These are phyloP conservation scores for Drosophila varians DNA, from an alignment of 1,140 invertebrate genomes.

Conservation along the genomic window DNA sequence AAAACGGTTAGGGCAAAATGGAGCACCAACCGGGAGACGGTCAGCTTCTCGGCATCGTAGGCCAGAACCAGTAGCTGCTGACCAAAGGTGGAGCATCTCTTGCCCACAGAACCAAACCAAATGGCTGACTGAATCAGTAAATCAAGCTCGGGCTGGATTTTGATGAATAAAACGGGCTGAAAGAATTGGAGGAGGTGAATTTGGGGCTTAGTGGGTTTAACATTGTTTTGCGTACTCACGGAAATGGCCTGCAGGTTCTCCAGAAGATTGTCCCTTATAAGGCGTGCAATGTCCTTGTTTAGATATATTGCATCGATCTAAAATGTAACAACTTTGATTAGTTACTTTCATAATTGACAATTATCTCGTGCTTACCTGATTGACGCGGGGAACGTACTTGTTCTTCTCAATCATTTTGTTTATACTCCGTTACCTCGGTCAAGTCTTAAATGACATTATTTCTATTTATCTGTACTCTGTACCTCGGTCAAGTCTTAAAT, in stretches of 20 bases:
- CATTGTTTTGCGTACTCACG: slow-evolving; percentile 63
- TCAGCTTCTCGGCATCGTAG: slow-evolving; percentile 85
- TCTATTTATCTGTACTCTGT: slow-evolving; percentile 41
- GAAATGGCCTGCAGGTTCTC: slow-evolving; percentile 85
- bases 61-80: slow-evolving; percentile 86
- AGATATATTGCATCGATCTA: slow-evolving; percentile 86
- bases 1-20: slow-evolving; percentile 85
- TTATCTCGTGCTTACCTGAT: slow-evolving; percentile 82
- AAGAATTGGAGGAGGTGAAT: background rate
- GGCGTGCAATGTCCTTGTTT: slow-evolving; percentile 85
- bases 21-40: slow-evolving; percentile 84
- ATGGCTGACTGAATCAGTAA: slow-evolving; percentile 85
- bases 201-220: background rate
- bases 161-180: slow-evolving; percentile 85
- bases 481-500: slow-evolving; percentile 28
- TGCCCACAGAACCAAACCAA: slow-evolving; percentile 85
- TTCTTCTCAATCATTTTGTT: slow-evolving; percentile 74
- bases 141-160: slow-evolving; percentile 86
- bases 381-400: slow-evolving; percentile 77
- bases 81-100: slow-evolving; percentile 86
- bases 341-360: background rate
- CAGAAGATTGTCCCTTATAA: slow-evolving; percentile 85
- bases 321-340: background rate
- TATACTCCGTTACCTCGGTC: slow-evolving; percentile 31
- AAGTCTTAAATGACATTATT: slow-evolving; percentile 29